These are phyloP conservation scores for Catharus fuscescens DNA, from an alignment of 2,113 vertebrate genomes.

Conservation along the genomic window DNA sequence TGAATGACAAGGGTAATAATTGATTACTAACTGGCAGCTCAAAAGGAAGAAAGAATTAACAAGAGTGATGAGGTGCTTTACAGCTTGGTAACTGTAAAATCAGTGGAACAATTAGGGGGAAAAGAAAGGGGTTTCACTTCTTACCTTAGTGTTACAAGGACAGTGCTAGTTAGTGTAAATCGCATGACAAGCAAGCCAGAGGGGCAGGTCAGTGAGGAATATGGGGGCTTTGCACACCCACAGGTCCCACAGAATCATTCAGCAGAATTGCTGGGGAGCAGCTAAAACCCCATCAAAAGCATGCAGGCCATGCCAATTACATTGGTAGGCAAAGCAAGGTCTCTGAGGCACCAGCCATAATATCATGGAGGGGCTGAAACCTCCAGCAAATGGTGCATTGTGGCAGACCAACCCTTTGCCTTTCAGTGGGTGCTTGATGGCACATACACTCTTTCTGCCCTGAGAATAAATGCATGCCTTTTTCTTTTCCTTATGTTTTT, in stretches of 20 bases:
- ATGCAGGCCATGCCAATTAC: constrained; percentile 18
- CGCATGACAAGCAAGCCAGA: neutral
- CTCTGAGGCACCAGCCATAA: constrained; percentile 32
- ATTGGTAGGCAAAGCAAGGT: constrained; percentile 23
- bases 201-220: neutral
- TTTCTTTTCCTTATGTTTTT: neutral
- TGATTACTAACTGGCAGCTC: constrained; percentile 84
- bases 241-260: neutral
- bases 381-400: constrained; percentile 26
- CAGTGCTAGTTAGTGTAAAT: constrained; percentile 55
- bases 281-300: constrained; percentile 20
- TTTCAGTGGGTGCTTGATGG: constrained; percentile 20
- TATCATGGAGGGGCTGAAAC: constrained; percentile 55
- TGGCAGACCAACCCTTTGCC: constrained; percentile 38
- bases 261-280: neutral
- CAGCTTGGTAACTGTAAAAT: constrained; percentile 74
- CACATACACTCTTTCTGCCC: neutral
- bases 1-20: constrained; percentile 89
- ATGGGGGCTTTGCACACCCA: neutral
- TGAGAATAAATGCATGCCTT: constrained; percentile 22
- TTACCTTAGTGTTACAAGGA: constrained; percentile 59
- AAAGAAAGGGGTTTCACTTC: constrained; percentile 60
- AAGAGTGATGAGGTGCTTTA: constrained; percentile 62
- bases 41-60: constrained; percentile 78
- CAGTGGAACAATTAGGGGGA: constrained; percentile 50